Evolutionary conservation across 2,797 vertebrate species (phyloP).

Genomic region (Vultur gryphus): DNA sequence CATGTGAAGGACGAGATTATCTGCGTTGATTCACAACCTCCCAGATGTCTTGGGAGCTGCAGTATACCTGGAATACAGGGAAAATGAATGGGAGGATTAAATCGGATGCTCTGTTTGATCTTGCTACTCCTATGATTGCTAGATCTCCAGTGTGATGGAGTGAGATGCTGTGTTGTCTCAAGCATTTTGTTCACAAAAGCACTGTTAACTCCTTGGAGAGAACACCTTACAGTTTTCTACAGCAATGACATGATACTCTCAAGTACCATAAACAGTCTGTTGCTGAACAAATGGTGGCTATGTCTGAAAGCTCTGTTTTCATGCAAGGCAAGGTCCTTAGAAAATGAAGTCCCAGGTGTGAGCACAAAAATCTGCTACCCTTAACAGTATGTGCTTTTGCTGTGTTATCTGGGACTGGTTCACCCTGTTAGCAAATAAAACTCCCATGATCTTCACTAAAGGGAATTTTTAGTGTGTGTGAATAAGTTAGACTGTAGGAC

Average conservation of each 20-base stretch:
- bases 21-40: slow-evolving; percentile 48
- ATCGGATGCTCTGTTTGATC: neutral
- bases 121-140: neutral
- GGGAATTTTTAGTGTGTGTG: neutral
- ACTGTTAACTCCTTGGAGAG: neutral
- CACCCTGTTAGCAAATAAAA: neutral
- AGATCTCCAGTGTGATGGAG: slow-evolving; percentile 1
- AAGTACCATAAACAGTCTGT: slow-evolving; percentile 2
- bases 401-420: neutral
- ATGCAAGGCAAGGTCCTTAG: neutral
- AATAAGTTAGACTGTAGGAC: neutral
- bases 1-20: slow-evolving; percentile 69
- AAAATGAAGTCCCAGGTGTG: neutral
- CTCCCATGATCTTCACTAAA: neutral
- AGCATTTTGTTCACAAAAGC: neutral
- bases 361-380: neutral
- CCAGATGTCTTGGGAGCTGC: slow-evolving; percentile 26
- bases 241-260: neutral
- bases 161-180: neutral
- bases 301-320: neutral
- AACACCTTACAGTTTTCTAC: neutral
- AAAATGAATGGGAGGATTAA: slow-evolving; percentile 51
- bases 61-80: slow-evolving; percentile 5
- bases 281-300: neutral
- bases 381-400: neutral